phyloP scores from a whole-genome alignment of 2,113 vertebrate genomes.

The Chinchilla lanigera region DNA sequence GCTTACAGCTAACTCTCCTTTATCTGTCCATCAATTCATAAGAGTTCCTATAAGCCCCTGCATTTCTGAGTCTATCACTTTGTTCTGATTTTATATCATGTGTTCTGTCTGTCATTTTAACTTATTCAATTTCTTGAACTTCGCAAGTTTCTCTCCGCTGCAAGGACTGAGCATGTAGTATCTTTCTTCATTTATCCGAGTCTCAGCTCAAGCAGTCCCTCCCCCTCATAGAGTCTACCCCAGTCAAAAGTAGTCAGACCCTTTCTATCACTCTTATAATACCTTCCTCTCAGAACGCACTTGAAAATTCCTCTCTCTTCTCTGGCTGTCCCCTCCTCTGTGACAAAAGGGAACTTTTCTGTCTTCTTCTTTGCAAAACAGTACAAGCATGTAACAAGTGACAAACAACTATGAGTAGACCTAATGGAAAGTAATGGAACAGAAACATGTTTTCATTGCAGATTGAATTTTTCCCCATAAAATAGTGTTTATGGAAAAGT shows the following conservation, averaged over 20 bases:
- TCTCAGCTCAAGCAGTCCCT: background rate
- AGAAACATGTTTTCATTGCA: background rate
- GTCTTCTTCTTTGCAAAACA: background rate
- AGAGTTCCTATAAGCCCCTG: background rate
- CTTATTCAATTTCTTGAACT: slow-evolving; percentile 9
- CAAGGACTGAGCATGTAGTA: background rate
- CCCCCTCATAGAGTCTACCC: background rate
- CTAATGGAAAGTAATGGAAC: background rate
- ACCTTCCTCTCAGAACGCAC: background rate
- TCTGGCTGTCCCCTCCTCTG: background rate
- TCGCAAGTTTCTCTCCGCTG: background rate
- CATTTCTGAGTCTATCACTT: background rate
- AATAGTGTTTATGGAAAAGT: background rate
- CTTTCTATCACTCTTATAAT: background rate
- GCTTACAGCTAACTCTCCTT: background rate
- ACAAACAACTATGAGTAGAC: background rate
- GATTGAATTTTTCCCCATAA: background rate
- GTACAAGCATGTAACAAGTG: background rate
- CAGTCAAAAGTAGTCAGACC: background rate
- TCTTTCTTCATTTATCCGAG: background rate
- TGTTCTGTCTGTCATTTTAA: background rate
- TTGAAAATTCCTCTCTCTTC: background rate
- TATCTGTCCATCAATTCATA: background rate
- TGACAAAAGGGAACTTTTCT: background rate
- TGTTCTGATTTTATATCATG: background rate